Evolutionary conservation across 1,140 invertebrate species (phyloP), one percentile per base, ranked within the genome.

Genomic region (Mya arenaria): DNA sequence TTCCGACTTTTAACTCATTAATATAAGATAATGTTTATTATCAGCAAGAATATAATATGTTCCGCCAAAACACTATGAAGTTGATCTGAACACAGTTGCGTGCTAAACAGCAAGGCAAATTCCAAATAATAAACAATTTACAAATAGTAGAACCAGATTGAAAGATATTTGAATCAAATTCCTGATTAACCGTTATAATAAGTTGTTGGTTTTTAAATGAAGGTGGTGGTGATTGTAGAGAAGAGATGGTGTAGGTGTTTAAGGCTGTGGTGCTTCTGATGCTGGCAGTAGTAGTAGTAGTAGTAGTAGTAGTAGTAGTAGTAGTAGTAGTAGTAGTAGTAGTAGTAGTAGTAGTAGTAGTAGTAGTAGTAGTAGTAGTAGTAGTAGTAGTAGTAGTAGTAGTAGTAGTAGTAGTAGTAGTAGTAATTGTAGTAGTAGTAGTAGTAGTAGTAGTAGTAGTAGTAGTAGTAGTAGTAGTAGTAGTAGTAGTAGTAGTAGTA

Each of bases 401-500:
- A 8, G 56, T 37, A 63, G 56, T 65, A 65, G 56, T 36, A 66
- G 30, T 66, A 37, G 28, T 65, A 37, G 56, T 69, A 77, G 60
- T 17, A 65, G 74, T 37, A 41, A 39, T 65, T 39, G 34, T 66
- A 41, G 28, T 65, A 44, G 74, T 77, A 41, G 58, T 36, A 44
- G 74, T 65, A 41, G 73, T 66, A 39, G 60, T 3, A 4, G 73
- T 77, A 66, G 36, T 66, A 41, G 60, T 3, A 65, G 55, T 58
- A 5, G 23, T 32, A 58, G 44, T 58, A 36, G 44, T 56, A 0
- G 71, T 34, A 58, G 71, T 28, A 58, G 32, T 58, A 36, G 71
- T 5, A 58, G 78, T 39, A 80, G 41, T 25, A 80, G 68, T 78
- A 80, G 71, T 55, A 80, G 72, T 78, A 75, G 78, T 78, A 80